Percentiles rank a stretch among this genome's conserved stretches.
phyloP scores from a whole-genome alignment of 1,140 invertebrate species.

The Drosophila bocki region DNA sequence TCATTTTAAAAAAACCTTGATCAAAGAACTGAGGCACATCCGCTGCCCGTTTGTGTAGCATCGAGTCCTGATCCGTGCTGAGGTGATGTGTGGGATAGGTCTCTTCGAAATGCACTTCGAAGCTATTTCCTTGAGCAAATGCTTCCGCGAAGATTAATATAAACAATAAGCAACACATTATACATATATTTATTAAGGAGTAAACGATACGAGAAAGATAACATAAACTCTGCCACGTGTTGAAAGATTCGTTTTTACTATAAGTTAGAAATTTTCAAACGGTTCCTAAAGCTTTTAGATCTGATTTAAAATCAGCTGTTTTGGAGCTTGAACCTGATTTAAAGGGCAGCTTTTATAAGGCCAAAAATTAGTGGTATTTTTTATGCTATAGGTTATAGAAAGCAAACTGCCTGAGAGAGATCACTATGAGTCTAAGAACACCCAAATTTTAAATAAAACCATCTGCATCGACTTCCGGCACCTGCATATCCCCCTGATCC shows the following conservation, averaged over 20 bases:
- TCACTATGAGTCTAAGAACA: not conserved
- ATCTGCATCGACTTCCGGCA: slow-evolving; percentile 40
- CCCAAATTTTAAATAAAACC: slow-evolving; percentile 52
- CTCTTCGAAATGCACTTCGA: slow-evolving; percentile 57
- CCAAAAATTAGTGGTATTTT: not conserved
- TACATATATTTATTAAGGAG: slow-evolving; percentile 41
- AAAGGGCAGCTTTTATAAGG: not conserved
- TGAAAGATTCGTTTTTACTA: slow-evolving; percentile 2
- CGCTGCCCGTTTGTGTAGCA: slow-evolving; percentile 59
- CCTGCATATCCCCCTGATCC: not conserved
- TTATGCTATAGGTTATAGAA: not conserved
- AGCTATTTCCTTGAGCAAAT: not conserved
- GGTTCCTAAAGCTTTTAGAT: slow-evolving; percentile 50
- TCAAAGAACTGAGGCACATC: slow-evolving; percentile 71
- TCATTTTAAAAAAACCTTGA: slow-evolving; percentile 58
- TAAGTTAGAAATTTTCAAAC: slow-evolving; percentile 19
- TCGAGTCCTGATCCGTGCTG: slow-evolving; percentile 38
- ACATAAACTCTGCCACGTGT: slow-evolving; percentile 42
- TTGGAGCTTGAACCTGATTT: not conserved
- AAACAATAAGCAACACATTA: slow-evolving; percentile 49
- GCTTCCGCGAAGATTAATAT: slow-evolving; percentile 36
- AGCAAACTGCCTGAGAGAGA: not conserved
- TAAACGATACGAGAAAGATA: slow-evolving; percentile 31
- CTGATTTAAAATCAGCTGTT: slow-evolving; percentile 9
- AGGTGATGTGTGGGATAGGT: slow-evolving; percentile 54